These are phyloP conservation scores for Anolis sagrei DNA, from an alignment of 2,113 vertebrate species.

Conservation along the genomic window DNA sequence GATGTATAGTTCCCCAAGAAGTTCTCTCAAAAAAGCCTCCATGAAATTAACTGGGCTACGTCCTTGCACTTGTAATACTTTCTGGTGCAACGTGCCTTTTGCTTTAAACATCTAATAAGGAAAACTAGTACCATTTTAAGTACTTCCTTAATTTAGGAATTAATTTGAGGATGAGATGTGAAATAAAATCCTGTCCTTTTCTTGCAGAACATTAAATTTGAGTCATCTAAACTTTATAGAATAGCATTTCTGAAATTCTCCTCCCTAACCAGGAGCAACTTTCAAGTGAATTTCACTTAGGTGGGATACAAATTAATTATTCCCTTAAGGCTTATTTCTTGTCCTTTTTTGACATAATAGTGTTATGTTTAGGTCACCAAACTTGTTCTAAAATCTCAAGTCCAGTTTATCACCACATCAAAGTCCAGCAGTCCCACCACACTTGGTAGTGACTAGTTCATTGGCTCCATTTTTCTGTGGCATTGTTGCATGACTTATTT, in stretches of 20 bases:
- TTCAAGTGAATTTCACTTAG: background rate
- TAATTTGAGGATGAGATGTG: slow-evolving; percentile 21
- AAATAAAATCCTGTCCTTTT: slow-evolving; percentile 24
- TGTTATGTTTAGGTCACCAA: background rate
- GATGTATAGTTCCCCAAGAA: background rate
- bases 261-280: background rate
- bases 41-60: background rate
- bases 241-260: background rate
- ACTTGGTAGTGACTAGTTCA: background rate
- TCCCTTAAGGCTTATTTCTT: background rate
- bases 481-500: background rate
- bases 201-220: slow-evolving; percentile 12
- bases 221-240: background rate
- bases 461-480: background rate
- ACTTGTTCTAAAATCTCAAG: background rate
- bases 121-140: slow-evolving; percentile 15
- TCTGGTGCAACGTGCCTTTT: background rate
- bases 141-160: slow-evolving; percentile 31
- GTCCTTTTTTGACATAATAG: background rate
- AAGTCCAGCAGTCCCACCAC: background rate
- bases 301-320: background rate
- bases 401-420: background rate
- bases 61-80: background rate
- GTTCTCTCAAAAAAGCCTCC: background rate
- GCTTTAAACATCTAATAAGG: background rate